Conservation (phyloP, 1,140 invertebrate species). For the Phocides pigmalion region DNA sequence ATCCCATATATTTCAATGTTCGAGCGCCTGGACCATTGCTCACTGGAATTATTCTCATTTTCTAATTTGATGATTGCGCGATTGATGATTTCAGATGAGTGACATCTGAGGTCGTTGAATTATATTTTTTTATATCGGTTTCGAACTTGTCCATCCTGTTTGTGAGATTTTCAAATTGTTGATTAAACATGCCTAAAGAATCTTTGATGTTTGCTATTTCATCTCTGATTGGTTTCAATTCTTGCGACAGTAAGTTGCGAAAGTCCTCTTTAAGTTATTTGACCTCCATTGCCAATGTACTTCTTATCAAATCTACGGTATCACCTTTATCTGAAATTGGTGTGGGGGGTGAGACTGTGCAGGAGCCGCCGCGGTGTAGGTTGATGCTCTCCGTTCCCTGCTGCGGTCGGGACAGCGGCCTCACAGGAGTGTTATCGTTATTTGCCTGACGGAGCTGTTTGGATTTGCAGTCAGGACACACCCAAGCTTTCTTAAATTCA, state of each 20-base stretch:
- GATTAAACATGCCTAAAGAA: not conserved
- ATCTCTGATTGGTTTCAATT: not conserved
- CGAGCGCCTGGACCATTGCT: not conserved
- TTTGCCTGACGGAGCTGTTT: constrained; percentile 1
- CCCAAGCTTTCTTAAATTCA: constrained; percentile 2
- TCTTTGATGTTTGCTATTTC: not conserved
- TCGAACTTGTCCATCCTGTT: not conserved
- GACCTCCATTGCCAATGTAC: not conserved
- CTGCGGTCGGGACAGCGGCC: not conserved
- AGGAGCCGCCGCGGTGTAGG: not conserved
- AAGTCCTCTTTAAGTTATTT: not conserved
- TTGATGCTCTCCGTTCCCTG: not conserved
- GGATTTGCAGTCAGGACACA: not conserved
- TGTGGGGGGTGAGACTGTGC: not conserved
- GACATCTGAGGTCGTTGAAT: not conserved
- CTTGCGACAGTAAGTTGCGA: not conserved
- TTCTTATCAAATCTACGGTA: not conserved
- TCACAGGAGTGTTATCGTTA: not conserved
- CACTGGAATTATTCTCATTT: not conserved
- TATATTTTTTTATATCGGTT: not conserved
- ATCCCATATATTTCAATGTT: not conserved
- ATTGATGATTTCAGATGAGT: not conserved
- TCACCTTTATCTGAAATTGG: not conserved
- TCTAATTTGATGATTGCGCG: not conserved
- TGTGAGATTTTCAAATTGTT: not conserved